Evolutionary conservation across 1,140 invertebrate genomes (phyloP).

Genomic region (Potamilus streckersoni): DNA sequence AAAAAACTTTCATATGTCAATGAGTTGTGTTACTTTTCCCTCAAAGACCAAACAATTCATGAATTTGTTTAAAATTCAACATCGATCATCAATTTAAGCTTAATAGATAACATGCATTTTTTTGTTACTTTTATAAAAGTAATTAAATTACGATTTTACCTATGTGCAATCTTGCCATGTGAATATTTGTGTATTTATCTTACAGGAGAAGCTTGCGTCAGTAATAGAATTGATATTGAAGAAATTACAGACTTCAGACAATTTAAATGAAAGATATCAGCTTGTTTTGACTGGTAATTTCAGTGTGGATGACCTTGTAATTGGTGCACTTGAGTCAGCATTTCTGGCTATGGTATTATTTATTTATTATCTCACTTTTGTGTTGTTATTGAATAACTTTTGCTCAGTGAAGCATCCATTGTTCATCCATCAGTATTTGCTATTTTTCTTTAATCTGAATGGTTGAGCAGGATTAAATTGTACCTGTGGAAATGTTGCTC

Average conservation of each 20-base stretch:
- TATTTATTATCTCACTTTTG: neutral
- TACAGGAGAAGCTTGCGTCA: conserved; percentile 20
- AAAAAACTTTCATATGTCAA: too few species aligned
- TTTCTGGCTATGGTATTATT: conserved; percentile 78
- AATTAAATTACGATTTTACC: too few species aligned
- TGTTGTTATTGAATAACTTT: neutral
- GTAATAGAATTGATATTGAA: conserved; percentile 18
- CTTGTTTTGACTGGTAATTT: conserved; percentile 43
- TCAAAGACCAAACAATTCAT: too few species aligned
- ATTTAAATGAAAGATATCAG: neutral
- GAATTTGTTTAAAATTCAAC: too few species aligned
- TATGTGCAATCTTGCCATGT: too few species aligned
- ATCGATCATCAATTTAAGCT: too few species aligned
- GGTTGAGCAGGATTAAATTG: too few species aligned
- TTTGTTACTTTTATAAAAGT: too few species aligned
- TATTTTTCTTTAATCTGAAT: neutral
- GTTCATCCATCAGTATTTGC: neutral
- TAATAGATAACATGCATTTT: too few species aligned
- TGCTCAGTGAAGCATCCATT: neutral
- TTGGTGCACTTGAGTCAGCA: conserved; percentile 78
- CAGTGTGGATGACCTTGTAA: conserved; percentile 74
- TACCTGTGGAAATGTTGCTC: too few species aligned
- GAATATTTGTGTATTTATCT: neutral
- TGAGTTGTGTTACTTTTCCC: too few species aligned
- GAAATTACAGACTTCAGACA: conserved; percentile 1